Evolutionary conservation across 23 tunicate genomes (phyloP).

Genomic region (Oikopleura dioica): DNA sequence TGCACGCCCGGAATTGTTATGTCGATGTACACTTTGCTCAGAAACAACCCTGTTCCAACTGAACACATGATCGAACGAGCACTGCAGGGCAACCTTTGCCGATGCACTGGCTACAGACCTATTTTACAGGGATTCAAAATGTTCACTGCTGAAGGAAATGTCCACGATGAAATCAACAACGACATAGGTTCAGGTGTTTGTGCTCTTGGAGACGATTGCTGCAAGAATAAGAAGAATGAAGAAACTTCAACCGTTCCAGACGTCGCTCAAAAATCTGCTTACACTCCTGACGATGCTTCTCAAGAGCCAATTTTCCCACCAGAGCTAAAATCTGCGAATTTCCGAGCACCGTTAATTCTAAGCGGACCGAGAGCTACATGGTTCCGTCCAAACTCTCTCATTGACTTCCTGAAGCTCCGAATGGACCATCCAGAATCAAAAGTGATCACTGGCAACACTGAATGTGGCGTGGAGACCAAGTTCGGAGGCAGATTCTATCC

Average conservation of each 20-base stretch:
- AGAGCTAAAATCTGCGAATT: constrained; percentile 21
- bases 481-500: constrained; percentile 35
- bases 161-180: too few species aligned
- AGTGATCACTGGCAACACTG: constrained; percentile 68
- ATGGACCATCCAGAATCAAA: constrained; percentile 34
- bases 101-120: constrained; percentile 90
- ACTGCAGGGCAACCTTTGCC: constrained; percentile 80
- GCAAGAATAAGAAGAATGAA: constrained; percentile 15
- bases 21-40: constrained; percentile 85
- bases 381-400: constrained; percentile 40
- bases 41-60: constrained; percentile 51
- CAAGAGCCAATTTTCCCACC: constrained; percentile 87
- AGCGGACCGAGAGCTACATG: constrained; percentile 61
- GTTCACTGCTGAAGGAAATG: neutral
- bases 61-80: constrained; percentile 29
- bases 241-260: too few species aligned
- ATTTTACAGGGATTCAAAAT: constrained; percentile 38
- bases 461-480: constrained; percentile 57
- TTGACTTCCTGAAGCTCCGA: constrained; percentile 33
- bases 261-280: neutral
- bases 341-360: constrained; percentile 21
- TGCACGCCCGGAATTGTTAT: constrained; percentile 97
- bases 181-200: too few species aligned
- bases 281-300: constrained; percentile 30
- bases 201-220: constrained; percentile 36